Conservation (phyloP, 2,888 invertebrate genomes). For the Quadroppia sp. region DNA sequence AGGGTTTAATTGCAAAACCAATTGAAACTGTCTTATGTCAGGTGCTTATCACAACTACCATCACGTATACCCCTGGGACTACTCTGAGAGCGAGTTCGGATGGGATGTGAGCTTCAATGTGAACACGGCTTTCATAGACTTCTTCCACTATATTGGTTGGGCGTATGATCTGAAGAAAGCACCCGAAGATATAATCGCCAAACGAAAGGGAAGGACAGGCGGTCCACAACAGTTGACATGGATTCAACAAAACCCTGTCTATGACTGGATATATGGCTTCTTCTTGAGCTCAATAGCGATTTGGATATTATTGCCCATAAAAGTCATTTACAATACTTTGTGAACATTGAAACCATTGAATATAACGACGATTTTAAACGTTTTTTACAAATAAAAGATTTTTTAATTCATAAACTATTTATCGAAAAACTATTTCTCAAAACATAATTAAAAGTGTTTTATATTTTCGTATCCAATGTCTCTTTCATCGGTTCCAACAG, state of each 20-base stretch:
- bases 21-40: background rate
- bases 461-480: too few species aligned
- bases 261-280: conserved; percentile 36
- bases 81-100: conserved; percentile 37
- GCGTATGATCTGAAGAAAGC: conserved; percentile 39
- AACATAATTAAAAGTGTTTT: too few species aligned
- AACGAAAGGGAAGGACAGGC: conserved; percentile 22
- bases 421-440: too few species aligned
- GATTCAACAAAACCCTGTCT: background rate
- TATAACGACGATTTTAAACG: too few species aligned
- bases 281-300: conserved; percentile 25
- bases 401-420: too few species aligned
- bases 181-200: conserved; percentile 6
- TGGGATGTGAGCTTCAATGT: conserved; percentile 28
- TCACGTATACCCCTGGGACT: conserved; percentile 31
- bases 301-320: conserved; percentile 24
- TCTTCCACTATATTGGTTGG: background rate
- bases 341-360: too few species aligned
- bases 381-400: too few species aligned
- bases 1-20: background rate
- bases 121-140: conserved; percentile 34
- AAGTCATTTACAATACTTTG: background rate
- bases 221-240: background rate
- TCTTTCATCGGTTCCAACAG: too few species aligned
- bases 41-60: conserved; percentile 38